These are phyloP conservation scores for Machimus atricapillus DNA, from an alignment of 2,888 invertebrate species.

Conservation along the genomic window DNA sequence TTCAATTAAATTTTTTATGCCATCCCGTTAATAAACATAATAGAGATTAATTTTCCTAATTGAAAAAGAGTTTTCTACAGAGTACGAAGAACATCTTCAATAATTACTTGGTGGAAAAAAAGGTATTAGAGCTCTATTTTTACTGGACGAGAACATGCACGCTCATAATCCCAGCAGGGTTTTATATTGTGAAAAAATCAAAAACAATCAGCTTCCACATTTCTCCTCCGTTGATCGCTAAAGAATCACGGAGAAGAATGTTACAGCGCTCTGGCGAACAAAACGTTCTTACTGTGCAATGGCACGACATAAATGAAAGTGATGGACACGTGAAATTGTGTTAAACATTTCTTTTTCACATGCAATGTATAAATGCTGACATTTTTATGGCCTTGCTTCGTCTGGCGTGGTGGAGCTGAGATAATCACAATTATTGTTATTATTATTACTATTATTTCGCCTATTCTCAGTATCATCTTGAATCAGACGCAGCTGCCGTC, in stretches of 20 bases:
- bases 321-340: constrained; percentile 15
- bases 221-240: not conserved
- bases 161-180: not conserved
- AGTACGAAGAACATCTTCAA: not conserved
- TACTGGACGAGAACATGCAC: not conserved
- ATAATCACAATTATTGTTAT: constrained; percentile 15
- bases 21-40: not conserved
- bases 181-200: not conserved
- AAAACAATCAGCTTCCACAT: not conserved
- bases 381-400: not conserved
- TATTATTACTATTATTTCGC: not conserved
- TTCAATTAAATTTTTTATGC: not conserved
- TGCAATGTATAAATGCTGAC: constrained; percentile 14
- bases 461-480: not conserved
- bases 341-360: not conserved
- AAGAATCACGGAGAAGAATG: not conserved
- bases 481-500: not conserved
- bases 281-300: not conserved
- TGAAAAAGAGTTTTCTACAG: not conserved
- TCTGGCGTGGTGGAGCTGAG: not conserved
- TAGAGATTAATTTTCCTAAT: not conserved
- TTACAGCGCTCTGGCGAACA: not conserved
- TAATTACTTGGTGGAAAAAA: not conserved
- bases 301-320: constrained; percentile 2
- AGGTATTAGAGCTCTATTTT: not conserved